Conservation (phyloP, 1,140 invertebrate genomes). For the Nymphalis io region DNA sequence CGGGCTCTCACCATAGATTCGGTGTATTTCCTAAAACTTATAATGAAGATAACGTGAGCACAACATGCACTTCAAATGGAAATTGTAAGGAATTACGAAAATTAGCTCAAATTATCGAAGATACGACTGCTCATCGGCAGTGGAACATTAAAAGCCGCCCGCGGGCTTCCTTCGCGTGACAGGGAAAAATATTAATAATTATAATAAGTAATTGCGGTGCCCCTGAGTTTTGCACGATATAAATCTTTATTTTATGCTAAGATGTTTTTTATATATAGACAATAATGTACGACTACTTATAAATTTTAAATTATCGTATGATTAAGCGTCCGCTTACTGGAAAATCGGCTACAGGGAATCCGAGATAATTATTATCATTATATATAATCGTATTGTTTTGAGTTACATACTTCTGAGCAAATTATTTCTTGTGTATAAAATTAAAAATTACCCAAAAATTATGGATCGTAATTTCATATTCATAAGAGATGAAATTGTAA, state of each 20-base stretch:
- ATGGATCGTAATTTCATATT: not conserved
- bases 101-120: conserved; percentile 75
- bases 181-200: conserved; percentile 66
- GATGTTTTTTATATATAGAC: conserved; percentile 25
- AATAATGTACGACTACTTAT: conserved; percentile 16
- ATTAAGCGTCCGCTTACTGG: conserved; percentile 5
- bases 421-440: not conserved
- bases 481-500: no score
- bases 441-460: not conserved
- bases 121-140: conserved; percentile 57
- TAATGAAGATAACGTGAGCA: conserved; percentile 58
- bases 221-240: conserved; percentile 44
- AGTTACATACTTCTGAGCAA: not conserved
- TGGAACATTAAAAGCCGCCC: conserved; percentile 52
- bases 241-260: conserved; percentile 47
- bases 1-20: conserved; percentile 60
- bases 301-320: conserved; percentile 15
- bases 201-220: conserved; percentile 54
- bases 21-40: conserved; percentile 53
- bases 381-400: not conserved
- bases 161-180: conserved; percentile 59
- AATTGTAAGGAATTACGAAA: conserved; percentile 73
- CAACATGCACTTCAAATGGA: conserved; percentile 69
- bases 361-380: not conserved
- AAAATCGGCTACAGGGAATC: conserved; percentile 1